Conservation (phyloP, 2,888 invertebrate genomes). For the Aleiodes alternator region DNA sequence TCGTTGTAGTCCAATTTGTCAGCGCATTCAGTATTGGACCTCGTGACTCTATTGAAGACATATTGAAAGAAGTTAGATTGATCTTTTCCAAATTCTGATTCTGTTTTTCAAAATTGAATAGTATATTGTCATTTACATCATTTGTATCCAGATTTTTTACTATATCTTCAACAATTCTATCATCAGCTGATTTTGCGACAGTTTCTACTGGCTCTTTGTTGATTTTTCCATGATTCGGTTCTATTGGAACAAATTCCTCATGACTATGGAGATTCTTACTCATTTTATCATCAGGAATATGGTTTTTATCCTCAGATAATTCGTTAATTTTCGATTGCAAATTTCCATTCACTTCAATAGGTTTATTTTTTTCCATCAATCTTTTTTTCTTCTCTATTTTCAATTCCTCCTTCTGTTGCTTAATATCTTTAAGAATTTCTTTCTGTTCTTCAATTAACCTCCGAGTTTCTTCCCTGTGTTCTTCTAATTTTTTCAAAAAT, state of each 20-base stretch:
- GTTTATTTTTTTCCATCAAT: conserved; percentile 47
- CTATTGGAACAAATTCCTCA: not conserved
- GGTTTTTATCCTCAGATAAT: conserved; percentile 33
- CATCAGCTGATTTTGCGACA: not conserved
- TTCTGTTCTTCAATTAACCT: conserved; percentile 83
- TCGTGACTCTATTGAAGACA: conserved; percentile 43
- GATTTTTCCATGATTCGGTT: conserved; percentile 5
- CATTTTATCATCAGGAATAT: conserved; percentile 55
- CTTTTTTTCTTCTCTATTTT: conserved; percentile 59
- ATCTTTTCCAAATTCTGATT: conserved; percentile 26
- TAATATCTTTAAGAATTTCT: conserved; percentile 79
- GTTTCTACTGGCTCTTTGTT: not conserved
- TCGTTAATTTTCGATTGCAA: not conserved
- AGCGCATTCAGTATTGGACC: conserved; percentile 66
- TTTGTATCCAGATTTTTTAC: too few species aligned
- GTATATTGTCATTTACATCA: too few species aligned
- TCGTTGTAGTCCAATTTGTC: conserved; percentile 56
- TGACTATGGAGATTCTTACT: conserved; percentile 40
- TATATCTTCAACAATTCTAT: not conserved
- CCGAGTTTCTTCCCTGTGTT: conserved; percentile 80
- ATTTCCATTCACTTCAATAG: conserved; percentile 14
- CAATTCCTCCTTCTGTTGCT: conserved; percentile 78
- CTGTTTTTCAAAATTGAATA: not conserved
- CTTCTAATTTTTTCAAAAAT: conserved; percentile 76
- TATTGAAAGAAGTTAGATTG: conserved; percentile 42